A percentile compares a stretch with the other conserved stretches of the same genome.
phyloP scores from a whole-genome alignment of 2,113 vertebrate genomes.

The Tenrec ecaudatus region DNA sequence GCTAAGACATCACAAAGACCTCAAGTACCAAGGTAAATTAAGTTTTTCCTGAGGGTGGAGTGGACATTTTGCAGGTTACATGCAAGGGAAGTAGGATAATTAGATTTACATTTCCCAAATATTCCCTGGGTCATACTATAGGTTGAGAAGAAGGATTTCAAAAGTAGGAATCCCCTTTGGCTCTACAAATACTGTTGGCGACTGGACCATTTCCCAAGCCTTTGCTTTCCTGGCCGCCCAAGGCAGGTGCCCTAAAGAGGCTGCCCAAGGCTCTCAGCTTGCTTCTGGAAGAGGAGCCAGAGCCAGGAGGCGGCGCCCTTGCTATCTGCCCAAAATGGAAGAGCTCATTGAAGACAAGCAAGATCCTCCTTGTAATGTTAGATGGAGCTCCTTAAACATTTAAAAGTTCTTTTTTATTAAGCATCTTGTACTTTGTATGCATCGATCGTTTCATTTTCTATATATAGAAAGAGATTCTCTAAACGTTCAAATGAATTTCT shows the following conservation, averaged over 20 bases:
- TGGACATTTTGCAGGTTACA: background rate
- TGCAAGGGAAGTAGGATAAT: background rate
- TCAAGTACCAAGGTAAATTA: background rate
- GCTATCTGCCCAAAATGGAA: background rate
- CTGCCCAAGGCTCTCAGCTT: background rate
- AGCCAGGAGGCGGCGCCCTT: background rate
- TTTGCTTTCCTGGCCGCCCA: background rate
- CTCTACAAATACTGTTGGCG: background rate
- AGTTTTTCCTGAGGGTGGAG: background rate
- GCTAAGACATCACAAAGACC: background rate
- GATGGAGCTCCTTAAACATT: conserved; percentile 63
- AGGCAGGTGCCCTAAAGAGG: background rate
- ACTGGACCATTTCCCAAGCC: background rate
- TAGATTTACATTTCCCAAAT: background rate
- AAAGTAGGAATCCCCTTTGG: background rate
- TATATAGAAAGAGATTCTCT: conserved; percentile 18
- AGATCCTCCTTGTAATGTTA: conserved; percentile 39
- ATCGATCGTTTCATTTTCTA: conserved; percentile 60
- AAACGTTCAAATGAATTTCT: conserved; percentile 66
- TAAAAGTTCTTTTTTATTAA: conserved; percentile 76
- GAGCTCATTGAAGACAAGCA: conserved; percentile 14
- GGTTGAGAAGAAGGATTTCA: background rate
- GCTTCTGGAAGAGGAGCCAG: background rate
- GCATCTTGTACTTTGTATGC: conserved; percentile 63
- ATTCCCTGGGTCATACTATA: background rate